Evolutionary conservation across 2,888 invertebrate species (phyloP).

Genomic region (Biston stratarius): DNA sequence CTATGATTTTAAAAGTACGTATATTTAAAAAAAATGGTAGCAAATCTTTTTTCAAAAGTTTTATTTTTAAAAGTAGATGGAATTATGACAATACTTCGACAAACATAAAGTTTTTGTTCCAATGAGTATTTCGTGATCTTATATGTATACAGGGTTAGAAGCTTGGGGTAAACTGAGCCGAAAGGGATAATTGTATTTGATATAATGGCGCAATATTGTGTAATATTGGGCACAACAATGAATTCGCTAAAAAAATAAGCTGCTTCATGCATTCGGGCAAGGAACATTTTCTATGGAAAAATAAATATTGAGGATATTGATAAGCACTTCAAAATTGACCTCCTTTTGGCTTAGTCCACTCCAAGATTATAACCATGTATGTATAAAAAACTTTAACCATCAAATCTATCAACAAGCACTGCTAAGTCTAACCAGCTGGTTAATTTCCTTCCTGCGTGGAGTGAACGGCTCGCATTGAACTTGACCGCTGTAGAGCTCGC

Average conservation of each 20-base stretch:
- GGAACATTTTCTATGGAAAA: no score
- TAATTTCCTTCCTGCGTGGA: slow-evolving; percentile 15
- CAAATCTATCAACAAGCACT: background rate
- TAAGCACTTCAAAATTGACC: no score
- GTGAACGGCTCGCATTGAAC: slow-evolving; percentile 35
- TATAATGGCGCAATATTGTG: no score
- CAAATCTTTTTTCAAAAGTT: background rate
- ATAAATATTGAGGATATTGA: no score
- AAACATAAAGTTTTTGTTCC: background rate
- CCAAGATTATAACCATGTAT: background rate
- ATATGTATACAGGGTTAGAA: background rate
- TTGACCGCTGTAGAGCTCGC: slow-evolving; percentile 21
- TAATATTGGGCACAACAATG: no score
- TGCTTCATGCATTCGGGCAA: no score
- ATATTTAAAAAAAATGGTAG: background rate
- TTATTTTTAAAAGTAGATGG: background rate
- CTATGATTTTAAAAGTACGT: background rate
- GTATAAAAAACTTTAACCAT: background rate
- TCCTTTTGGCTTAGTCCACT: no score
- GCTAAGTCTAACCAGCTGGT: slow-evolving; percentile 4
- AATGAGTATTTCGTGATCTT: background rate
- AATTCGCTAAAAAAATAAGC: no score
- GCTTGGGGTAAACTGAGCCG: no score
- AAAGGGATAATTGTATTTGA: no score
- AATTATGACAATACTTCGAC: background rate